A percentile compares a stretch with the other conserved stretches of the same genome.
These are phyloP conservation scores for Hecatera dysodea DNA, from an alignment of 2,888 invertebrate species.

Conservation along the genomic window DNA sequence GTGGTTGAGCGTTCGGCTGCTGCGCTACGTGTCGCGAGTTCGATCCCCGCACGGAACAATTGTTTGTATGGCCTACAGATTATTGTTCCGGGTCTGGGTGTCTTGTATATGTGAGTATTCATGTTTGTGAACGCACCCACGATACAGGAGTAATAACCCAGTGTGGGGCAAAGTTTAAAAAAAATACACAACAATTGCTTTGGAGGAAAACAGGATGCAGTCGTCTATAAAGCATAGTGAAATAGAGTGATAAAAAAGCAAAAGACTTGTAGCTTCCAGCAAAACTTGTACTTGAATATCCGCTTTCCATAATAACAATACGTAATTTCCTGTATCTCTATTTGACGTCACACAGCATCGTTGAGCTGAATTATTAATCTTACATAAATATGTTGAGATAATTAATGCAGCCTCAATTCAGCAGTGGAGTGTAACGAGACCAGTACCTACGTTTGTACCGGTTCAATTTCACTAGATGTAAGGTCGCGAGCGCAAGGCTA, in stretches of 20 bases:
- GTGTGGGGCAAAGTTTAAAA: too few species aligned
- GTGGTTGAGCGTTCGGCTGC: too few species aligned
- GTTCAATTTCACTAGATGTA: conserved; percentile 89
- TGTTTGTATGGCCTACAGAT: too few species aligned
- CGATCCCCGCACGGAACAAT: too few species aligned
- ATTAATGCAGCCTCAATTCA: conserved; percentile 73
- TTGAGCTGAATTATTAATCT: conserved; percentile 57
- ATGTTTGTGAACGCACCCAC: too few species aligned
- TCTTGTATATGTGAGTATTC: too few species aligned
- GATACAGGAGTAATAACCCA: too few species aligned
- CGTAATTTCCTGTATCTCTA: conserved; percentile 58
- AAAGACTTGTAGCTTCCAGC: conserved; percentile 28
- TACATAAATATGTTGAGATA: conserved; percentile 67
- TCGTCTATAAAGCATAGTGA: conserved; percentile 19
- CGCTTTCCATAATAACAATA: conserved; percentile 60
- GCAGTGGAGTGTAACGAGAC: conserved; percentile 71
- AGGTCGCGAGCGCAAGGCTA: conserved; percentile 88
- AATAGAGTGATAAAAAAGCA: conserved; percentile 15
- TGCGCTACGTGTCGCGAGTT: too few species aligned
- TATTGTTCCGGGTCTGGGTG: too few species aligned
- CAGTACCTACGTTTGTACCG: conserved; percentile 75
- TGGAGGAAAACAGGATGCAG: conserved; percentile 28
- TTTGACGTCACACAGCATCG: conserved; percentile 40
- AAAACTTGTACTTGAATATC: conserved; percentile 49
- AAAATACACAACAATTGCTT: neutral